phyloP scores from a whole-genome alignment of 2,888 invertebrate genomes.

The Drosophila kanekoi region DNA sequence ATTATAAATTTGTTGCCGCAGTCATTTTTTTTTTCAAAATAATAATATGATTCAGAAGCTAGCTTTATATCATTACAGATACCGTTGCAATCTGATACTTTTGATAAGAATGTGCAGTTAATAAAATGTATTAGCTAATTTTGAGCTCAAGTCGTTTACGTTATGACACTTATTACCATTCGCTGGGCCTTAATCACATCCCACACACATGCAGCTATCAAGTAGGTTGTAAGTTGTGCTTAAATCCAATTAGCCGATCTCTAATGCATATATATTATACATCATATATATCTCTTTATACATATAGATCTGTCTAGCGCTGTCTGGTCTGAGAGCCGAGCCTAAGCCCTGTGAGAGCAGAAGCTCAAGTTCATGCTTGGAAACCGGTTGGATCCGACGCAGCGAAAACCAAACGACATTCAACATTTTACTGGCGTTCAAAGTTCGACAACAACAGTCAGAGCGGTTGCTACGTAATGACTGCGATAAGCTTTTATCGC shows the following conservation, averaged over 20 bases:
- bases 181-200: too few species aligned
- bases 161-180: too few species aligned
- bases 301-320: not conserved
- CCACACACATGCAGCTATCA: too few species aligned
- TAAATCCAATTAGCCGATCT: slow-evolving; percentile 7
- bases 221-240: slow-evolving; percentile 2
- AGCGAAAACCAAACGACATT: slow-evolving; percentile 9
- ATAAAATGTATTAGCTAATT: too few species aligned
- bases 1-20: not conserved
- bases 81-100: not conserved
- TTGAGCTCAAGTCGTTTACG: too few species aligned
- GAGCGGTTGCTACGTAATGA: slow-evolving; percentile 58
- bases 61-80: not conserved
- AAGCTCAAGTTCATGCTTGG: slow-evolving; percentile 15
- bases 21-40: not conserved
- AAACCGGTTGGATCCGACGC: slow-evolving; percentile 40
- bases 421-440: slow-evolving; percentile 24
- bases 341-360: slow-evolving; percentile 1
- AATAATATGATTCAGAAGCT: not conserved
- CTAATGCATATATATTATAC: not conserved
- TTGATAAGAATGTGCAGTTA: not conserved
- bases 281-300: not conserved
- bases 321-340: slow-evolving; percentile 1
- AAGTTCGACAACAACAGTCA: slow-evolving; percentile 29
- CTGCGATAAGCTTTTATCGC: slow-evolving; percentile 50